A percentile compares a stretch with the other conserved stretches of the same genome.
Conservation (phyloP, 2,888 invertebrate species). For the Nasonia oneida region DNA sequence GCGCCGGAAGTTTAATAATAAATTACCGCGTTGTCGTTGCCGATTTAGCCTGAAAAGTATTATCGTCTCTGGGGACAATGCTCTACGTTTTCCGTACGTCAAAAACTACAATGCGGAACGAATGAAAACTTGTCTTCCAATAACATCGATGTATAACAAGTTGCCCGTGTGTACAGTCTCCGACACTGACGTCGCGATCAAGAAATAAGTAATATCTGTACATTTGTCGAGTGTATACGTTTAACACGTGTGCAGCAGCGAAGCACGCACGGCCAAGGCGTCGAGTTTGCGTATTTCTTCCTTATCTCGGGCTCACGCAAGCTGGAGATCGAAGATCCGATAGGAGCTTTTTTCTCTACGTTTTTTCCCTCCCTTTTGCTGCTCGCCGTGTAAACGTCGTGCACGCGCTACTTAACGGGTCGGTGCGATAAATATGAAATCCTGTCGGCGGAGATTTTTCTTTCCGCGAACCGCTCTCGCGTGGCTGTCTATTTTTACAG, state of each 20-base stretch:
- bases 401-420: slow-evolving; percentile 18
- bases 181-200: not conserved
- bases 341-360: slow-evolving; percentile 1
- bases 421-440: slow-evolving; percentile 38
- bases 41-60: not conserved
- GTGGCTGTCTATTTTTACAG: not conserved
- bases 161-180: not conserved
- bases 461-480: not conserved
- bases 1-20: not conserved
- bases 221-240: not conserved
- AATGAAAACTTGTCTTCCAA: too few species aligned
- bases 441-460: not conserved
- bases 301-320: slow-evolving; percentile 47
- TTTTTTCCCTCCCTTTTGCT: not conserved
- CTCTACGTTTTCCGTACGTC: too few species aligned
- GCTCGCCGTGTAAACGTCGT: not conserved
- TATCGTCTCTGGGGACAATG: too few species aligned
- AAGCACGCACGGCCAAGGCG: not conserved
- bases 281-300: slow-evolving; percentile 43
- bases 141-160: not conserved
- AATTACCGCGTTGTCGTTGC: not conserved
- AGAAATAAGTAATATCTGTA: not conserved
- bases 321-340: not conserved
- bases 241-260: not conserved
- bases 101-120: too few species aligned